These are phyloP conservation scores for Megalonaias nervosa DNA, from an alignment of 1,140 invertebrate genomes.

Conservation along the genomic window DNA sequence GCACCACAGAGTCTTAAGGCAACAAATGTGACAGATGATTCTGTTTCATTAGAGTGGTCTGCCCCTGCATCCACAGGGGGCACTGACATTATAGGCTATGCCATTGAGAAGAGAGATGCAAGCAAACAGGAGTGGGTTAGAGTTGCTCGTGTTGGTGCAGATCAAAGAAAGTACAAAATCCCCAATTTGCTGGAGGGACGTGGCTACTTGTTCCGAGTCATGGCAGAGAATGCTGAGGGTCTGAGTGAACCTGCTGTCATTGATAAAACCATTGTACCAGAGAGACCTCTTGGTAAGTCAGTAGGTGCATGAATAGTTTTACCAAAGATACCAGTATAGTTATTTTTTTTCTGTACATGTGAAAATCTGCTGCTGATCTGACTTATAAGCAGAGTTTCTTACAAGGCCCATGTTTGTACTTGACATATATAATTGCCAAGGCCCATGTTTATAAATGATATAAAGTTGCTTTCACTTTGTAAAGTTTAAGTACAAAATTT, in stretches of 20 bases:
- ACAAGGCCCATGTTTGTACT: too few species aligned
- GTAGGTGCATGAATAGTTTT: too few species aligned
- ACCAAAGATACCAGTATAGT: too few species aligned
- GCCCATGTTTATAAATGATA: too few species aligned
- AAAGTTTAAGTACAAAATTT: too few species aligned
- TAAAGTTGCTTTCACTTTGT: too few species aligned
- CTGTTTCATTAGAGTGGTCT: constrained; percentile 80
- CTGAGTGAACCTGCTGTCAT: constrained; percentile 69
- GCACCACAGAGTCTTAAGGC: constrained; percentile 55
- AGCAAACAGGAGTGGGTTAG: constrained; percentile 79
- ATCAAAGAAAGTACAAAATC: constrained; percentile 56
- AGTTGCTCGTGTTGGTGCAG: constrained; percentile 50
- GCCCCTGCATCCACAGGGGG: constrained; percentile 98
- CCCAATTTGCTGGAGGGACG: constrained; percentile 88
- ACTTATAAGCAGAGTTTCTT: too few species aligned
- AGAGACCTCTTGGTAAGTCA: constrained; percentile 57
- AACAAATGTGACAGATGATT: constrained; percentile 61
- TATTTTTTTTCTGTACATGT: too few species aligned
- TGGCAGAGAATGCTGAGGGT: constrained; percentile 95
- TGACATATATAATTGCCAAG: too few species aligned
- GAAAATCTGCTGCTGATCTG: too few species aligned
- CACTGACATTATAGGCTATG: constrained; percentile 91
- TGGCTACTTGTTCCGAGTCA: constrained; percentile 94
- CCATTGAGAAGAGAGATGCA: constrained; percentile 84
- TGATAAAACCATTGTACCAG: constrained; percentile 72